Base-by-base conservation (phyloP, 2,113 vertebrate species). In the Lepus europaeus region DNA sequence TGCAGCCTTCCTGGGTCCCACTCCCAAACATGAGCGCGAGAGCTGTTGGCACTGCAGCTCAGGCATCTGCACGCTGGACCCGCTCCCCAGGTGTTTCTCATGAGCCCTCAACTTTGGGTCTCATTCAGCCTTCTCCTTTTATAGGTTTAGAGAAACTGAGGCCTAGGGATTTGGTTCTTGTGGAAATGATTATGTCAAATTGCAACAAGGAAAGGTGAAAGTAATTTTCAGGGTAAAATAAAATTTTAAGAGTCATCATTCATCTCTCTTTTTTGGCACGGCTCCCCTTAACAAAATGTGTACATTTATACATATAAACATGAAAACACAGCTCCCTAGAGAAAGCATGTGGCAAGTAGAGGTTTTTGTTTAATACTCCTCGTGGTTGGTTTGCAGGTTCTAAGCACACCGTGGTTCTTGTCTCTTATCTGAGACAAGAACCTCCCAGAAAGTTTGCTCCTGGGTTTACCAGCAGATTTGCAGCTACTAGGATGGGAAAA, bases 201-300 rank as follows among this genome's bases (percentile, higher is more conserved):
- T 95, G 89, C 93, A 97, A 91, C 83, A 87, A 90, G 89, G 51
- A 94, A 94, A 95, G 89, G 86, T 92, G 95, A 95, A 97, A 96
- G 76, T 94, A 88, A 97, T 95, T 97, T 96, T 95, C 93, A 80
- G 89, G 93, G 85, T 93, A 95, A 95, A 92, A 92, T 85, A 92
- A 94, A 95, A 96, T 72, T 94, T 93, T 95, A 84, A 90, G 88
- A 94, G 89, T 91, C 93, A 91, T 95, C 66, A 84, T 95, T 97
- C 82, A 91, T 86, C 61, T 81, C 72, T 80, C 13, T 23, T 94
- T 49, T 70, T 45, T 59, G 68, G 77, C 74, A 85, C 23, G 2
- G 64, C n/a, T 85, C 49, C 69, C 73, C 70, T 90, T 89, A 66
- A 79, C 78, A 80, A 95, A 93, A 96, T 81, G 17, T 59, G 3